Conservation (phyloP, 2,888 invertebrate species). For the Campopleginae sp. region DNA sequence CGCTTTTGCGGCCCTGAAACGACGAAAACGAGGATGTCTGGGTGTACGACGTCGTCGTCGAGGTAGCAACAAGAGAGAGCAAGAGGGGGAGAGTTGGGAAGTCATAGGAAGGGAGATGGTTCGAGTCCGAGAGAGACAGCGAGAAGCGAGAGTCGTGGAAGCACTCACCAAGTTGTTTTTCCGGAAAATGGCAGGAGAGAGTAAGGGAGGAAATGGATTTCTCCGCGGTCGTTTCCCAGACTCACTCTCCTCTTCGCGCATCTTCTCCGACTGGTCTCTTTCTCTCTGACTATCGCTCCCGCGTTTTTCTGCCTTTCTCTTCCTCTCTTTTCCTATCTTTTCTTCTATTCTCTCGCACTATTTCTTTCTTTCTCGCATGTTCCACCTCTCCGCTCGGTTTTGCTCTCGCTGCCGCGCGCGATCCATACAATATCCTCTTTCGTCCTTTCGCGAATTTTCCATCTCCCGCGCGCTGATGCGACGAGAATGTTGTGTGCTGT, state of each 20-base stretch:
- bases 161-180: constrained; percentile 74
- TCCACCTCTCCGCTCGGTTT: constrained; percentile 13
- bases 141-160: constrained; percentile 62
- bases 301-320: constrained; percentile 45
- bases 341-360: constrained; percentile 11
- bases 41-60: constrained; percentile 52
- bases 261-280: constrained; percentile 42
- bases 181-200: constrained; percentile 68
- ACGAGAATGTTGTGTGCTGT: constrained; percentile 58
- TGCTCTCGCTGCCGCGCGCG: constrained; percentile 15
- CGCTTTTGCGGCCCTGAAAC: constrained; percentile 62
- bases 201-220: constrained; percentile 76
- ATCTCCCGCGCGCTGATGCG: constrained; percentile 54
- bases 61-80: constrained; percentile 46
- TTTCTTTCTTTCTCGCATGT: constrained; percentile 1
- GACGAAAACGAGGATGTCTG: constrained; percentile 46
- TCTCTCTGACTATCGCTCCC: constrained; percentile 39
- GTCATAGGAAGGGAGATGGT: not conserved
- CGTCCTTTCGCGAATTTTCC: constrained; percentile 52
- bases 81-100: constrained; percentile 6
- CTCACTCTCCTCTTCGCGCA: constrained; percentile 47
- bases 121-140: constrained; percentile 32
- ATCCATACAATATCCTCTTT: constrained; percentile 45
- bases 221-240: constrained; percentile 77
- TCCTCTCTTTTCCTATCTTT: constrained; percentile 14